Conservation (phyloP, 2,797 vertebrate species). For the Trachops cirrhosus region DNA sequence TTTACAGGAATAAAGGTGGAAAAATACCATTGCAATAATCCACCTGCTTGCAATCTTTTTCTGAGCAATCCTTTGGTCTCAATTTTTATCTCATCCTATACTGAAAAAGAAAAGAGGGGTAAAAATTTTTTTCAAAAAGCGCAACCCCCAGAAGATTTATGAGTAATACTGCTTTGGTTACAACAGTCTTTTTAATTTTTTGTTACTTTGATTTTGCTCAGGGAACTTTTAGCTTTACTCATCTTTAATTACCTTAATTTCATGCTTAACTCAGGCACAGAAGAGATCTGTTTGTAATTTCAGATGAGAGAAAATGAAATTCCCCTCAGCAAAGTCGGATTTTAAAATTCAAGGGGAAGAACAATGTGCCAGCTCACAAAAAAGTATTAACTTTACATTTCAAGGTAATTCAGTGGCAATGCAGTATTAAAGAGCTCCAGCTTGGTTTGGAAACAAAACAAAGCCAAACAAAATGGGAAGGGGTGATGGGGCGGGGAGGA, state of each 20-base stretch:
- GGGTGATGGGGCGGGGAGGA: no score
- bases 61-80: not conserved
- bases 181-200: not conserved
- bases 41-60: not conserved
- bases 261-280: slow-evolving; percentile 68
- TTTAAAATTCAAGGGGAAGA: slow-evolving; percentile 72
- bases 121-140: not conserved
- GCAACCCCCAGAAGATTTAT: not conserved
- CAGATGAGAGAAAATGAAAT: slow-evolving; percentile 75
- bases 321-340: slow-evolving; percentile 69
- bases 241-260: slow-evolving; percentile 76
- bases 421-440: not conserved
- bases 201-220: slow-evolving; percentile 64
- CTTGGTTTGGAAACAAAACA: slow-evolving; percentile 50
- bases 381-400: slow-evolving; percentile 46
- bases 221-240: slow-evolving; percentile 70
- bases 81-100: not conserved
- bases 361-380: slow-evolving; percentile 20
- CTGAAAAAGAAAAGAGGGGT: not conserved
- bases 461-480: slow-evolving; percentile 4
- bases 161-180: slow-evolving; percentile 35
- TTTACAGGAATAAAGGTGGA: not conserved
- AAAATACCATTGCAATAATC: not conserved
- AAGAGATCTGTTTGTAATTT: slow-evolving; percentile 74
- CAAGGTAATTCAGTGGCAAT: slow-evolving; percentile 41